Conservation (phyloP, 2,888 invertebrate genomes). For the Anarsia innoxiella region DNA sequence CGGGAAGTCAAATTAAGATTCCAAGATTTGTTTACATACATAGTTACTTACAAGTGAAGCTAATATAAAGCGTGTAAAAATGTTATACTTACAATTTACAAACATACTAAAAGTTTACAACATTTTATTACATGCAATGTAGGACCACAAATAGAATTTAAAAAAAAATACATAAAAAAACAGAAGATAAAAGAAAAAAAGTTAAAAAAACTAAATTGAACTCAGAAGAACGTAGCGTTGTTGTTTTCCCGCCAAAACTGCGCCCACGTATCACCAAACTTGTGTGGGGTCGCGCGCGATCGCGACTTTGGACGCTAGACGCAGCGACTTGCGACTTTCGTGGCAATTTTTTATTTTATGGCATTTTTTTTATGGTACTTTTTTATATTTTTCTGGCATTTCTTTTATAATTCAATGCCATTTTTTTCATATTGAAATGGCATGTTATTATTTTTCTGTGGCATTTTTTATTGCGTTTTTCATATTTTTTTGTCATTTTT, state of each 20-base stretch:
- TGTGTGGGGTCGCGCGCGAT: slow-evolving; percentile 49
- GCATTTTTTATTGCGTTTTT: not conserved
- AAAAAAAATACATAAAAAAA: slow-evolving; percentile 16
- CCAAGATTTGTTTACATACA: too few relatives aligned
- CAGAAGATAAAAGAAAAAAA: slow-evolving; percentile 20
- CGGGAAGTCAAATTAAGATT: too few relatives aligned
- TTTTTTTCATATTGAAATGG: not conserved
- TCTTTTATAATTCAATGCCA: not conserved
- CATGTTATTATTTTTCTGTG: not conserved
- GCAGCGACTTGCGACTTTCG: not conserved
- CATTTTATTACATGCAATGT: too few relatives aligned
- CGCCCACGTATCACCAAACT: slow-evolving; percentile 74
- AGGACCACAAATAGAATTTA: too few relatives aligned
- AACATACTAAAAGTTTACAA: too few relatives aligned
- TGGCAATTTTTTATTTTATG: too few relatives aligned
- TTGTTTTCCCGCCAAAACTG: slow-evolving; percentile 68
- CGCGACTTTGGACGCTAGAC: slow-evolving; percentile 2
- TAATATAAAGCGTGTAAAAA: too few relatives aligned
- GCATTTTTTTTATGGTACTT: too few relatives aligned
- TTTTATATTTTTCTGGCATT: not conserved
- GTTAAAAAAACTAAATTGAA: slow-evolving; percentile 9
- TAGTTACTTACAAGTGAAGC: too few relatives aligned
- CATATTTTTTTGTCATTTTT: not conserved
- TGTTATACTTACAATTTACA: too few relatives aligned
- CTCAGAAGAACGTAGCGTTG: slow-evolving; percentile 34